A percentile compares a stretch with the other conserved stretches of the same genome.
Conservation (phyloP, 2,113 vertebrate species). For the Brachirus orientalis region DNA sequence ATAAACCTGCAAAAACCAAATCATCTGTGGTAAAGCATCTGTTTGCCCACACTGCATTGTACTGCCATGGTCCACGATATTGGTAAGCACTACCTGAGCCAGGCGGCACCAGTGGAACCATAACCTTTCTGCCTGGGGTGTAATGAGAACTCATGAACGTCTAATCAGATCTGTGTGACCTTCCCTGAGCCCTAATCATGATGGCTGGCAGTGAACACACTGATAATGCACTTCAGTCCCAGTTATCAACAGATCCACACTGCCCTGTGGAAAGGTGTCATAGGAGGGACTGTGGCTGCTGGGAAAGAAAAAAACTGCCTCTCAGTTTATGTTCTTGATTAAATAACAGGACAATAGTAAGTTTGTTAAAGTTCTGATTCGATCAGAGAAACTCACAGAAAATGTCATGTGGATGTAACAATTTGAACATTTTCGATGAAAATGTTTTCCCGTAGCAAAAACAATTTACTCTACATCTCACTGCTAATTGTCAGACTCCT, state of each 20-base stretch:
- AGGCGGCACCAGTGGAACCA: slow-evolving; percentile 50
- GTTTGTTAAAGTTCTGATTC: slow-evolving; percentile 27
- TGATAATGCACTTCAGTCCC: slow-evolving; percentile 79
- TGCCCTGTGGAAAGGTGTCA: slow-evolving; percentile 66
- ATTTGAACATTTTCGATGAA: too few relatives aligned
- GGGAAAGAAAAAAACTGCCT: slow-evolving; percentile 15
- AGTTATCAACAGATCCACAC: slow-evolving; percentile 74
- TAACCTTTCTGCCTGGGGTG: slow-evolving; percentile 62
- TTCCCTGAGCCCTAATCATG: slow-evolving; percentile 73
- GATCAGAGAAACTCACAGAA: too few relatives aligned
- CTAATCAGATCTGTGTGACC: slow-evolving; percentile 80
- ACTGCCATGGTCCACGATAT: slow-evolving; percentile 4
- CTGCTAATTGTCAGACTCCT: too few relatives aligned
- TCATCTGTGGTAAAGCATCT: slow-evolving; percentile 29
- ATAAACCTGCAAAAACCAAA: slow-evolving; percentile 52
- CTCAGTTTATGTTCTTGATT: slow-evolving; percentile 44
- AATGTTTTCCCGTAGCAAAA: too few relatives aligned
- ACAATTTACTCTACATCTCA: too few relatives aligned
- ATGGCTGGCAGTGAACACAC: slow-evolving; percentile 76
- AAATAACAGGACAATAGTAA: slow-evolving; percentile 29
- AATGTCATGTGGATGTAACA: too few relatives aligned
- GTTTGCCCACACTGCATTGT: slow-evolving; percentile 5
- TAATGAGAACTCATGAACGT: slow-evolving; percentile 76
- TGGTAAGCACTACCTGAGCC: slow-evolving; percentile 54
- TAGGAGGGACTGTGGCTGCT: slow-evolving; percentile 35